Evolutionary conservation across 2,888 invertebrate species (phyloP).

Genomic region (Amphimallon solstitiale): DNA sequence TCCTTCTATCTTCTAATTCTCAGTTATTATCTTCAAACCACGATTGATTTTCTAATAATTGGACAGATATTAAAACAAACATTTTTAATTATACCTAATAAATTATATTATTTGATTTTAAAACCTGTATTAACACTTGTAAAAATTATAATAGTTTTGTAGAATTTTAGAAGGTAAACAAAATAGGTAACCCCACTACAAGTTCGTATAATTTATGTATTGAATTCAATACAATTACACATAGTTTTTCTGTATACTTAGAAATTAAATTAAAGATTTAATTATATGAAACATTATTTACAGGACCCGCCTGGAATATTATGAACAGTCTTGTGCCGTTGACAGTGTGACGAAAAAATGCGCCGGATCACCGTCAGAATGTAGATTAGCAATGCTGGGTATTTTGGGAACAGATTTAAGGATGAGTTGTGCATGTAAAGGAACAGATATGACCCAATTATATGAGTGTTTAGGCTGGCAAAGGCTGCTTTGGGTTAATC

Average conservation of each 20-base stretch:
- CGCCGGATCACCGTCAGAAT: slow-evolving; percentile 85
- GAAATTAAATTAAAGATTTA: background rate
- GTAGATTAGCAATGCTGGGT: slow-evolving; percentile 85
- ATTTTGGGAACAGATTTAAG: slow-evolving; percentile 90
- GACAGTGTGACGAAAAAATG: slow-evolving; percentile 91
- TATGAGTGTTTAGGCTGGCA: slow-evolving; percentile 94
- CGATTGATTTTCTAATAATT: too few species aligned
- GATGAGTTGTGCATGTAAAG: slow-evolving; percentile 88
- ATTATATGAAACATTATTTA: slow-evolving; percentile 1
- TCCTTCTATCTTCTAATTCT: too few species aligned
- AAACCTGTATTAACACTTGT: too few species aligned
- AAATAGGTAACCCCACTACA: too few species aligned
- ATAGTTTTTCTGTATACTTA: too few species aligned
- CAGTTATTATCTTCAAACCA: too few species aligned
- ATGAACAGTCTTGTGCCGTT: slow-evolving; percentile 91
- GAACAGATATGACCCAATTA: slow-evolving; percentile 84
- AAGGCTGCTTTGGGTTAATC: slow-evolving; percentile 88
- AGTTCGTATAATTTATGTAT: too few species aligned
- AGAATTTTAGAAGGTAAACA: too few species aligned
- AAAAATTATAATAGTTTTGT: too few species aligned
- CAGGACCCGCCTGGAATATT: slow-evolving; percentile 84
- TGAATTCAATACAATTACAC: too few species aligned
- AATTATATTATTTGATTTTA: too few species aligned
- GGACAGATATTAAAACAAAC: slow-evolving; percentile 5
- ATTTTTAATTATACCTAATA: too few species aligned